Percentiles rank a stretch among this genome's conserved stretches.
Conservation (phyloP, 1,140 invertebrate species). For the Phocides pigmalion region DNA sequence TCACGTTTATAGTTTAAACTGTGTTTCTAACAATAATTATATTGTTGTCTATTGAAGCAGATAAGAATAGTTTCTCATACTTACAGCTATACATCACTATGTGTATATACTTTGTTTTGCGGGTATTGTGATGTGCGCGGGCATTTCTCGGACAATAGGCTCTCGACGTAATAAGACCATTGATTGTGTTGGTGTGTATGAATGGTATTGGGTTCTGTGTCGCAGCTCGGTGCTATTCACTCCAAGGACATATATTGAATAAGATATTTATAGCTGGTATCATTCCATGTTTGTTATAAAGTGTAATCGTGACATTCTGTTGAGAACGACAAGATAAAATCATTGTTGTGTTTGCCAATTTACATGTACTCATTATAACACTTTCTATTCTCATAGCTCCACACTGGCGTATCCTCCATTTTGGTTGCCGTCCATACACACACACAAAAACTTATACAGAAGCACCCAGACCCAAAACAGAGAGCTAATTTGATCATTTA, state of each 20-base stretch:
- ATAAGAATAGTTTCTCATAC: conserved; percentile 4
- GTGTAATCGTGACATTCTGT: not conserved
- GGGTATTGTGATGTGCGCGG: conserved; percentile 66
- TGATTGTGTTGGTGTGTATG: conserved; percentile 66
- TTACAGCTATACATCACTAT: not conserved
- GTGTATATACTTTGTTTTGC: conserved; percentile 40
- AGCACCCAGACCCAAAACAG: too few relatives aligned
- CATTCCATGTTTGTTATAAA: conserved; percentile 1
- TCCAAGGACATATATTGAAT: conserved; percentile 11
- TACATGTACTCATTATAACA: too few relatives aligned
- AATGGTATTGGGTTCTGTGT: conserved; percentile 38
- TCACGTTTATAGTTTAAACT: not conserved
- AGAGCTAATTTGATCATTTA: too few relatives aligned
- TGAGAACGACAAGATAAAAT: too few relatives aligned
- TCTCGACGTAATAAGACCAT: conserved; percentile 75
- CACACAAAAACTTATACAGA: too few relatives aligned
- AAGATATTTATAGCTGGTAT: conserved; percentile 6
- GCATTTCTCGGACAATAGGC: conserved; percentile 73
- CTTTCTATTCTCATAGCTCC: too few relatives aligned
- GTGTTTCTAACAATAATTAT: not conserved
- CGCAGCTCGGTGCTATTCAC: not conserved
- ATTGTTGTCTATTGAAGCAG: conserved; percentile 1
- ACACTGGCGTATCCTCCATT: too few relatives aligned
- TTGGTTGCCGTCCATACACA: too few relatives aligned
- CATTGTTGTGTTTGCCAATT: too few relatives aligned